Evolutionary conservation across 2,888 invertebrate genomes (phyloP), one percentile per base, ranked within the genome.

Genomic region (Cybosia mesomella): DNA sequence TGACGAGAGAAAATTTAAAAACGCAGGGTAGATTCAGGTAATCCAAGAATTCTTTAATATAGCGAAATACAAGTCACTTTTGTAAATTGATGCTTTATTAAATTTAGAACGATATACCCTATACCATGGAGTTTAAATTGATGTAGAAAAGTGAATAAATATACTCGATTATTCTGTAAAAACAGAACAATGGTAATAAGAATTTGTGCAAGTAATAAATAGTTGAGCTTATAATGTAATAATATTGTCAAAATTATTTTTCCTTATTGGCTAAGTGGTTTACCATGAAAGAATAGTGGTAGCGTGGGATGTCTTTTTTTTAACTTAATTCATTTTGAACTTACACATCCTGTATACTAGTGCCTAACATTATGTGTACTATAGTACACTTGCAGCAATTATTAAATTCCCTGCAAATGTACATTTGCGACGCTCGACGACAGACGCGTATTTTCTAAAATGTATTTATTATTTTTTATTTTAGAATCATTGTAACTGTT

Each of bases 1-100:
- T 74, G 77, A 80, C 70, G 87, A 89, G 89, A 92, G 91, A 92
- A 87, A 82, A 76, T 75, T 73, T 79, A 71, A 85, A 85, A 75
- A 85, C 82, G 87, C 92, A 92, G 92, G 92, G 92, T 93, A 92
- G 88, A 84, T 85, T 84, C 85, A 82, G 85, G 90, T 91, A 90
- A 89, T 89, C 88, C 82, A 73, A 81, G 80, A 77, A 76, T 81
- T 79, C 82, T 76, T 79, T 83, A 73, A 74, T 70, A 66, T 74
- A 74, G 60, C 64, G 69, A 68, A 70, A 58, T 65, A 74, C 64
- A 73, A 65, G 68, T 76, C 71, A 73, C 70, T 67, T 67, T 49
- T 55, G 24, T 66, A 54, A 39, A 49, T 66, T 67, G 53, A 66
- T 59, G 62, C 55, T 63, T 34, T 58, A 28, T 62, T 39, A 70